Evolutionary conservation across 2,113 vertebrate species (phyloP).

Genomic region (Tachycineta bicolor): DNA sequence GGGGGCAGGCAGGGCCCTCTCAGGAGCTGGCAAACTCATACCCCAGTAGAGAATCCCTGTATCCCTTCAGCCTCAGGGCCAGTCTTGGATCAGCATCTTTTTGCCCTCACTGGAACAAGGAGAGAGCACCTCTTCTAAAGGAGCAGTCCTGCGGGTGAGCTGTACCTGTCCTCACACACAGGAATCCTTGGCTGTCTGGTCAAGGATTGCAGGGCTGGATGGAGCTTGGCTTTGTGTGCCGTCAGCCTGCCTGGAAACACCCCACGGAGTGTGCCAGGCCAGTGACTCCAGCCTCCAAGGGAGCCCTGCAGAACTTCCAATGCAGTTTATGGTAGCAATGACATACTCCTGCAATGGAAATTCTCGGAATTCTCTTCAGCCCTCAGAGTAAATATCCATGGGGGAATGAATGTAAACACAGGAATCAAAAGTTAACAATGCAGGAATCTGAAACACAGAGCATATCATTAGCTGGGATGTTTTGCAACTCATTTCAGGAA

Average conservation of each 20-base stretch:
- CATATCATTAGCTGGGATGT: neutral
- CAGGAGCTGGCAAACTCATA: neutral
- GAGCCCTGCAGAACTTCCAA: neutral
- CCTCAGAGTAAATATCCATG: neutral
- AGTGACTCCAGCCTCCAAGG: neutral
- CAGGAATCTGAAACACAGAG: neutral
- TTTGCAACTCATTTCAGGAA: neutral
- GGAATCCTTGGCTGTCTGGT: neutral
- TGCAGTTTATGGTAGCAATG: neutral
- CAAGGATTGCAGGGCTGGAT: neutral
- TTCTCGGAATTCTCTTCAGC: neutral
- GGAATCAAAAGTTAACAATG: neutral
- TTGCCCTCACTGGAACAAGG: neutral
- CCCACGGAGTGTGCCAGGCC: neutral
- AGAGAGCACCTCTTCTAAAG: neutral
- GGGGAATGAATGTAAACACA: neutral
- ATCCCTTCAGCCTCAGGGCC: neutral
- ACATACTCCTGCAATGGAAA: neutral
- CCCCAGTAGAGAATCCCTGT: neutral
- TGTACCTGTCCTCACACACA: neutral
- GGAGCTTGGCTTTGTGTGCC: neutral
- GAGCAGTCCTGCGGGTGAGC: neutral
- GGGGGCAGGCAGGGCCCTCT: neutral
- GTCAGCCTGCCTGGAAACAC: neutral
- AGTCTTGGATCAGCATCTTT: neutral